Base-by-base conservation (phyloP, 2,113 vertebrate species). In the Tautogolabrus adspersus region DNA sequence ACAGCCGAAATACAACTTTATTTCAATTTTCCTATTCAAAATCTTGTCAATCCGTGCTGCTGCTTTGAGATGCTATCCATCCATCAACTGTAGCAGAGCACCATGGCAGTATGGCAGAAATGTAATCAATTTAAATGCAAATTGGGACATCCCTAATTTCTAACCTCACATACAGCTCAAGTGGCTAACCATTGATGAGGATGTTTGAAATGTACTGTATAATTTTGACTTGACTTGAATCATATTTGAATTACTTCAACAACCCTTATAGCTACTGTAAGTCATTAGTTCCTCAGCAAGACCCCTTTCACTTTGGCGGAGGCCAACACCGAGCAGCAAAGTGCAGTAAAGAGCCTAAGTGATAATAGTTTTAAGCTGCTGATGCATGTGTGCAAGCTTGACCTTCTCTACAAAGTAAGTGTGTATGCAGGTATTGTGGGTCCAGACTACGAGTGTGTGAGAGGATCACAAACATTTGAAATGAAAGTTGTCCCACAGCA, bases 381-480 rank as follows among this genome's bases (percentile, higher is more conserved):
- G 59, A 65, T 56, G 49, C 55, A 44, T 61, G 54, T 49, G 16
- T 21, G 21, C 52, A 57, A 67, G 56, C 44, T 74, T 21, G 57
- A 66, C 68, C 13, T 2, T 55, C 9, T 12, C 44, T 57, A 59
- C 38, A 46, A 72, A 42, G 30, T 6, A 34, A 34, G 6, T 34
- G 26, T 26, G 26, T 26, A 26, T 26, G 26, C 26, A 26, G 26
- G 26, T 26, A 70, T 66, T 49, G 40, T 61, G 12, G 52, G 34
- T 70, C 46, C 49, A 56, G 46, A 2, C 84, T 74, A 19, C 22
- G 75, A 73, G 59, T 38, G 56, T 61, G 64, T 47, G 44, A 63
- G 60, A 65, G 57, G 18, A 86, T 83, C 46, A 77, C 72, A 92
- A 87, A 77, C 82, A 78, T 65, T 21, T 13, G 86, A 75, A 88